Evolutionary conservation across 2,888 invertebrate species (phyloP).

Genomic region (Biston stratarius): DNA sequence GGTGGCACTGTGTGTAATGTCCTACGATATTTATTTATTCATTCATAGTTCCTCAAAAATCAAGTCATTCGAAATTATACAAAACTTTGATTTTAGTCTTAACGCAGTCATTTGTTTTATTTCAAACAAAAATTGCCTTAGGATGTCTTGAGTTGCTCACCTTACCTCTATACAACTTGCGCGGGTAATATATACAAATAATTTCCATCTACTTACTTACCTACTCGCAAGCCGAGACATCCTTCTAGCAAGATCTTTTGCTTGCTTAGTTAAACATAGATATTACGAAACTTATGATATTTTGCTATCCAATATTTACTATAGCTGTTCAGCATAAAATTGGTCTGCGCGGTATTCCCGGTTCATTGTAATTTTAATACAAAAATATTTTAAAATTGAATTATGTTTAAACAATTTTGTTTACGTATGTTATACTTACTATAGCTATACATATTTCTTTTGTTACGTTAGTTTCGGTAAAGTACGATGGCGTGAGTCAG

Average conservation of each 20-base stretch:
- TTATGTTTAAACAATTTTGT: slow-evolving; percentile 29
- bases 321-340: slow-evolving; percentile 18
- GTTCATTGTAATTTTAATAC: slow-evolving; percentile 31
- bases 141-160: too few relatives aligned
- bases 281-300: slow-evolving; percentile 30
- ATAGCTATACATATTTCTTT: slow-evolving; percentile 41
- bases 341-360: slow-evolving; percentile 18
- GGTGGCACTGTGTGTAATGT: too few relatives aligned
- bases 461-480: slow-evolving; percentile 52
- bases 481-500: slow-evolving; percentile 22
- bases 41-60: too few relatives aligned
- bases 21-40: too few relatives aligned
- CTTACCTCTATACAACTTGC: too few relatives aligned
- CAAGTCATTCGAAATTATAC: too few relatives aligned
- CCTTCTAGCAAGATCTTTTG: slow-evolving; percentile 13
- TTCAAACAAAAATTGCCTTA: too few relatives aligned
- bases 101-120: too few relatives aligned
- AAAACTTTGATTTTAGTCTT: too few relatives aligned
- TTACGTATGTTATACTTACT: slow-evolving; percentile 29
- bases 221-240: neutral
- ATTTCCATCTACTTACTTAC: too few relatives aligned
- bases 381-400: slow-evolving; percentile 30
- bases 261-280: slow-evolving; percentile 3
- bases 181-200: too few relatives aligned
- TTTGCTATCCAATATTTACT: slow-evolving; percentile 29